Evolutionary conservation across 2,888 invertebrate genomes (phyloP).

Genomic region (Patella ulyssiponensis): DNA sequence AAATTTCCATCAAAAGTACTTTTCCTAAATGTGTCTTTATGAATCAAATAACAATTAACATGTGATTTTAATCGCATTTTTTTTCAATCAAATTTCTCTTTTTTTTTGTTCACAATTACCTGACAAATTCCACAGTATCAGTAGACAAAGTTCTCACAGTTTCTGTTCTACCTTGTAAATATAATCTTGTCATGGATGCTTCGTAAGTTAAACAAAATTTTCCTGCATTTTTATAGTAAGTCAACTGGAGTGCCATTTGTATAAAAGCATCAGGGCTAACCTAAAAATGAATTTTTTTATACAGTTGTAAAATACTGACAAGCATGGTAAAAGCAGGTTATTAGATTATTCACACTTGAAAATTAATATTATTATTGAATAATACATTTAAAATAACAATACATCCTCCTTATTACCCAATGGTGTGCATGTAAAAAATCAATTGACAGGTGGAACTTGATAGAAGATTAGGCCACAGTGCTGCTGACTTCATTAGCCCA

Average conservation of each 20-base stretch:
- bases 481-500: no score
- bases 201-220: slow-evolving; percentile 74
- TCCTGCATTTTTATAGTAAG: slow-evolving; percentile 72
- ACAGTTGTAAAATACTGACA: no score
- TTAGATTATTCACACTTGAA: no score
- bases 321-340: no score
- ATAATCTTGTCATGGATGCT: slow-evolving; percentile 74
- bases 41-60: not conserved
- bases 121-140: slow-evolving; percentile 71
- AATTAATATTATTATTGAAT: no score
- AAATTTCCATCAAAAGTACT: no score
- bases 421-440: no score
- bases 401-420: no score
- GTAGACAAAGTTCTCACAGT: slow-evolving; percentile 73
- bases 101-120: slow-evolving; percentile 52
- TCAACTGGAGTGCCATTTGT: slow-evolving; percentile 74
- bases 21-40: no score
- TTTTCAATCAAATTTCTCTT: not conserved
- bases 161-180: slow-evolving; percentile 73
- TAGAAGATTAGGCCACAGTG: no score
- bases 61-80: not conserved
- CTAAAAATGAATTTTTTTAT: slow-evolving; percentile 37
- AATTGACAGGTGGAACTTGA: no score
- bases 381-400: no score
- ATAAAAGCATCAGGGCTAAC: slow-evolving; percentile 75